Conservation (phyloP, 2,888 invertebrate genomes). For the Invenusta paracnida region DNA sequence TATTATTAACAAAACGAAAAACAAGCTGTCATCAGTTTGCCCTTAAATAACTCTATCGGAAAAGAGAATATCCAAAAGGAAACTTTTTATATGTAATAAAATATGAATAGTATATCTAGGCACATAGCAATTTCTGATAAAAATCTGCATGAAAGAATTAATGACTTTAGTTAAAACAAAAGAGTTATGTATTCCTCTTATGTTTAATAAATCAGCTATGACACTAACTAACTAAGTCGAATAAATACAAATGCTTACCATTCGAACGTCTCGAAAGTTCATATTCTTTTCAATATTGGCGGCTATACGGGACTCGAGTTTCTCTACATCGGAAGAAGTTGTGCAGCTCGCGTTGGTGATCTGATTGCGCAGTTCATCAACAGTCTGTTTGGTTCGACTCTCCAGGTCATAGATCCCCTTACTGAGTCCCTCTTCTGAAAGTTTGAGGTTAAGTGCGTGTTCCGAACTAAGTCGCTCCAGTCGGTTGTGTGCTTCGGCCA, state of each 20-base stretch:
- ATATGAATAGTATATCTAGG: too few species aligned
- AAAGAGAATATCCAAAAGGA: too few species aligned
- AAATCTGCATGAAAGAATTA: too few species aligned
- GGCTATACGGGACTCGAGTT: slow-evolving; percentile 53
- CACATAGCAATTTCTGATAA: too few species aligned
- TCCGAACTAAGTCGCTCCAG: slow-evolving; percentile 48
- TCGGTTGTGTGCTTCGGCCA: slow-evolving; percentile 43
- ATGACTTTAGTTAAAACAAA: too few species aligned
- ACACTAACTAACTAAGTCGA: too few species aligned
- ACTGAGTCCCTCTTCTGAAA: slow-evolving; percentile 53
- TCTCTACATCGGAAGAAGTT: slow-evolving; percentile 53
- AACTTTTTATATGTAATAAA: too few species aligned
- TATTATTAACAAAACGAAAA: too few species aligned
- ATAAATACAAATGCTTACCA: slow-evolving; percentile 31
- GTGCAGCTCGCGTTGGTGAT: slow-evolving; percentile 49
- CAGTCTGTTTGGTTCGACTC: slow-evolving; percentile 51
- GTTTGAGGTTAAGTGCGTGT: slow-evolving; percentile 51
- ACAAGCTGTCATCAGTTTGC: too few species aligned
- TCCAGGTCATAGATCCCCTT: slow-evolving; percentile 54
- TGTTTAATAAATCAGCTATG: too few species aligned
- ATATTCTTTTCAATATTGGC: slow-evolving; percentile 49
- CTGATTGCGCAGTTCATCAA: slow-evolving; percentile 53
- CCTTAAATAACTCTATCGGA: too few species aligned
- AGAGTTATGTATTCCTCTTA: too few species aligned
- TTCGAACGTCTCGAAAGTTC: not conserved